phyloP scores from a whole-genome alignment of 2,113 vertebrate species.

The Furnarius figulus region DNA sequence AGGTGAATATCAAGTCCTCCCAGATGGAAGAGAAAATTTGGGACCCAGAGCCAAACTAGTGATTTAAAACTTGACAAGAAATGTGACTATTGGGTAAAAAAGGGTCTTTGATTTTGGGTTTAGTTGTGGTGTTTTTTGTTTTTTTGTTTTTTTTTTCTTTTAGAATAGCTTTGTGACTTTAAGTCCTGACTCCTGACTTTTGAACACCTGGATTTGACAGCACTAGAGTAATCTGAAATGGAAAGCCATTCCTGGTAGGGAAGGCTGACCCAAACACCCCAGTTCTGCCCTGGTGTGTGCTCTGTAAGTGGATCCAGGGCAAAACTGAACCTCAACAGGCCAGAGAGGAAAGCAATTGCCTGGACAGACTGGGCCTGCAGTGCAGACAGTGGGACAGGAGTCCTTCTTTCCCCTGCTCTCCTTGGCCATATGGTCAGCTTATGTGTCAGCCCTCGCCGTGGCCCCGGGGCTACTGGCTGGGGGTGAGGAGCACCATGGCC shows the following conservation, averaged over 20 bases:
- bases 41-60: not conserved
- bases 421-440: not conserved
- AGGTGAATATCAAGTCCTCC: not conserved
- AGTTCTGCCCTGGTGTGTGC: rapidly evolving
- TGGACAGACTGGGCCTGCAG: not conserved
- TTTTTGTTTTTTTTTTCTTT: not conserved
- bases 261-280: not conserved
- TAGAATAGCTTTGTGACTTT: not conserved
- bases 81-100: not conserved
- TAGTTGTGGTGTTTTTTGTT: not conserved
- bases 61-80: not conserved
- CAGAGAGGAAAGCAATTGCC: not conserved
- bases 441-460: not conserved
- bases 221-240: not conserved
- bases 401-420: not conserved
- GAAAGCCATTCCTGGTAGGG: not conserved
- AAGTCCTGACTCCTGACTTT: not conserved
- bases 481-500: not conserved
- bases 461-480: not conserved
- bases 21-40: not conserved
- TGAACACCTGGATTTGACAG: not conserved
- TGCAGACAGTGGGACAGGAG: not conserved
- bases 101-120: rapidly evolving
- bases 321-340: not conserved
- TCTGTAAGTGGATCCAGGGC: not conserved